Percentiles rank a stretch among this genome's conserved stretches.
Evolutionary conservation across 2,888 invertebrate species (phyloP).

Genomic region (Callyntrura guangdongensis): DNA sequence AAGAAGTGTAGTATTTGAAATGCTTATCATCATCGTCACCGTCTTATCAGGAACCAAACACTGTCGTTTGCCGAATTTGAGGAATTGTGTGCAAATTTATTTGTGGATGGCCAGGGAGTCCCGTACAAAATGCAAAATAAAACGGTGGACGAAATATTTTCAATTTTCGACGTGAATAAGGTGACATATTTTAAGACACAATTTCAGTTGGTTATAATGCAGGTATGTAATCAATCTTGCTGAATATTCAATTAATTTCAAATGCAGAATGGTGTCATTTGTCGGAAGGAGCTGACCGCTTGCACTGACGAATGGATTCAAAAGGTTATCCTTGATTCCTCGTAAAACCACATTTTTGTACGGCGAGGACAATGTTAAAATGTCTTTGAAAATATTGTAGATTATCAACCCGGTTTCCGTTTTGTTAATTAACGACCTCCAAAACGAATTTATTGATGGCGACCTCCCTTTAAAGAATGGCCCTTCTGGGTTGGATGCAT

Average conservation of each 20-base stretch:
- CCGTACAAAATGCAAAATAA: slow-evolving; percentile 92
- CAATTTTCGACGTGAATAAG: slow-evolving; percentile 92
- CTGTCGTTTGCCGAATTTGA: slow-evolving; percentile 90
- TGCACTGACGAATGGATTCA: slow-evolving; percentile 98
- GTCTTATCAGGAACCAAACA: slow-evolving; percentile 31
- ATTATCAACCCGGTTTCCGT: slow-evolving; percentile 95
- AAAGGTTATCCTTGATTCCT: too few relatives aligned
- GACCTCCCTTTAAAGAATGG: slow-evolving; percentile 97
- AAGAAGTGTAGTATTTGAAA: too few relatives aligned
- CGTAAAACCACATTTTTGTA: slow-evolving; percentile 87
- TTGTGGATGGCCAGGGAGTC: slow-evolving; percentile 94
- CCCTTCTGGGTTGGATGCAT: slow-evolving; percentile 95
- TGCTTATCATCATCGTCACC: too few relatives aligned
- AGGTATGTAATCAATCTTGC: too few relatives aligned
- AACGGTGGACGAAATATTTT: slow-evolving; percentile 91
- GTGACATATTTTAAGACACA: too few relatives aligned
- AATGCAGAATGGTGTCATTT: slow-evolving; percentile 71
- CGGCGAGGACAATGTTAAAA: background rate
- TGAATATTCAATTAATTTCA: too few relatives aligned
- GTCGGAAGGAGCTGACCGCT: slow-evolving; percentile 91
- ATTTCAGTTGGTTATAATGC: background rate
- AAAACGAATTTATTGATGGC: slow-evolving; percentile 99
- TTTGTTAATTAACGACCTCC: slow-evolving; percentile 97
- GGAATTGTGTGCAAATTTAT: slow-evolving; percentile 93
- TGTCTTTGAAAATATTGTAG: slow-evolving; percentile 86